phyloP scores from a whole-genome alignment of 2,113 vertebrate species.

The Nicator chloris region DNA sequence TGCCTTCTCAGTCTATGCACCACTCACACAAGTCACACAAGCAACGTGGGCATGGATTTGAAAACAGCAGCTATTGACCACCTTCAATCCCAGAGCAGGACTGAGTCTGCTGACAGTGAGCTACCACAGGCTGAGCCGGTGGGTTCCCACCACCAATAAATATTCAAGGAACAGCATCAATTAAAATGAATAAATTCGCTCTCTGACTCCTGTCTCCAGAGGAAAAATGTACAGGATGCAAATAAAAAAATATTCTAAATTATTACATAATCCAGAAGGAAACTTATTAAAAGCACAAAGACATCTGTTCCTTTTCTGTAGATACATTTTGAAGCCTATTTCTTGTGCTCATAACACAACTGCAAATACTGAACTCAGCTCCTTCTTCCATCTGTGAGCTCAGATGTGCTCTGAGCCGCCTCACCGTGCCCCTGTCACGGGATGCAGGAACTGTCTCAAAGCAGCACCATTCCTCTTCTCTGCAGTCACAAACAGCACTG shows the following conservation, averaged over 20 bases:
- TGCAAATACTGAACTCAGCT: neutral
- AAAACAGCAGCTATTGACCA: neutral
- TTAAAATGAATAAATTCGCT: neutral
- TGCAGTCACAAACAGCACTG: neutral
- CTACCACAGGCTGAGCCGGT: neutral
- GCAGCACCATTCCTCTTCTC: neutral
- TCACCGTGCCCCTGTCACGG: neutral
- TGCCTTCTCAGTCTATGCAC: neutral
- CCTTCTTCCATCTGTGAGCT: neutral
- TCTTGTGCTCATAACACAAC: neutral
- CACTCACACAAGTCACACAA: neutral
- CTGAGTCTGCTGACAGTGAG: neutral
- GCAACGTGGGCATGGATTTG: neutral
- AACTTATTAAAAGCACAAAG: neutral
- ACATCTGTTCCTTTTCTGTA: neutral
- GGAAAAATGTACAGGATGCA: neutral
- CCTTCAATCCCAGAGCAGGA: neutral
- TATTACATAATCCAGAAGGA: neutral
- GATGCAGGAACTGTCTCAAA: neutral
- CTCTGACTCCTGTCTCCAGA: neutral
- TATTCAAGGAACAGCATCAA: neutral
- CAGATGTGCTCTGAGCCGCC: neutral
- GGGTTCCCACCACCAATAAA: neutral
- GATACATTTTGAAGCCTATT: neutral
- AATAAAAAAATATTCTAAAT: neutral